These are phyloP conservation scores for Pachyuromys duprasi DNA, from an alignment of 2,797 vertebrate species.

Conservation along the genomic window DNA sequence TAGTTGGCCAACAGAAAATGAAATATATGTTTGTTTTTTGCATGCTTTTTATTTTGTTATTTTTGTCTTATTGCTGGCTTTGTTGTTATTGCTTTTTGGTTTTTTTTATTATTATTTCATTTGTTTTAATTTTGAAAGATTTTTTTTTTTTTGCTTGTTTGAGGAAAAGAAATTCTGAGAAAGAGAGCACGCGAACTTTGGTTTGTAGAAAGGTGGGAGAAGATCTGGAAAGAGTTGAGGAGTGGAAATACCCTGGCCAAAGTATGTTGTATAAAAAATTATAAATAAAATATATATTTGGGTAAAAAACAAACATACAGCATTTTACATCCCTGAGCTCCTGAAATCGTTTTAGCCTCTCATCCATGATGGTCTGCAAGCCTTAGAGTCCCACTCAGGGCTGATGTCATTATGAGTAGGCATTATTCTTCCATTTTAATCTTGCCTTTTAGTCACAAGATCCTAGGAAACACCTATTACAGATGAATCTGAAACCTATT, in stretches of 20 bases:
- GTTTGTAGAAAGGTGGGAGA: not conserved
- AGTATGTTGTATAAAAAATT: not conserved
- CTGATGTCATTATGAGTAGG: not conserved
- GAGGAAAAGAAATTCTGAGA: not conserved
- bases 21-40: not conserved
- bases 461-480: slow-evolving; percentile 19
- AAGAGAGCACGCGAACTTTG: not conserved
- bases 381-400: not conserved
- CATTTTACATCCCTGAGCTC: not conserved
- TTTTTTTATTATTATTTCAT: not conserved
- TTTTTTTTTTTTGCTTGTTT: not conserved
- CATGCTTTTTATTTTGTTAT: not conserved
- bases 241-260: not conserved
- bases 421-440: not conserved
- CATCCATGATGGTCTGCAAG: not conserved
- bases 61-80: not conserved
- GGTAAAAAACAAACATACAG: not conserved
- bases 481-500: slow-evolving; percentile 79
- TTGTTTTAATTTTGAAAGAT: not conserved
- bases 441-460: slow-evolving; percentile 63
- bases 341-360: not conserved
- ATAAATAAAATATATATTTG: not conserved
- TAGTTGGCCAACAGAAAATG: not conserved
- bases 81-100: not conserved
- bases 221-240: not conserved